Conservation (phyloP, 2,797 vertebrate species). For the Rhinichthys osculus region DNA sequence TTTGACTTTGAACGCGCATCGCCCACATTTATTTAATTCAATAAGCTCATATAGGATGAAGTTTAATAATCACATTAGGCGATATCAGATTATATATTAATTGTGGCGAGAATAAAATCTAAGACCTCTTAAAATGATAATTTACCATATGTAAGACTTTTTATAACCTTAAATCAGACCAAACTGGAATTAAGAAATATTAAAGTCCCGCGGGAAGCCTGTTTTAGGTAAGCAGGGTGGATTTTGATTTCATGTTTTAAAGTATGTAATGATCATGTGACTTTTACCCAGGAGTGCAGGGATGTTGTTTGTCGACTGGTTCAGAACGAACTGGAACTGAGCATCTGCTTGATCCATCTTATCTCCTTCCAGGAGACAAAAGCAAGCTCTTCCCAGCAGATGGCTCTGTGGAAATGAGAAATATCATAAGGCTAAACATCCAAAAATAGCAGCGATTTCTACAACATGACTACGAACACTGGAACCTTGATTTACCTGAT, state of each 20-base stretch:
- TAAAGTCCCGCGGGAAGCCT: not conserved
- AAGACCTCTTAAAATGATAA: not conserved
- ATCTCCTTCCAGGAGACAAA: slow-evolving; percentile 97
- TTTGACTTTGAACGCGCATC: not conserved
- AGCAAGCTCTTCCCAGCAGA: slow-evolving; percentile 97
- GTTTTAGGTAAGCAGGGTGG: no score
- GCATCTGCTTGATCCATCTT: slow-evolving; percentile 99
- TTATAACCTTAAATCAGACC: not conserved
- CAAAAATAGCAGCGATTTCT: not conserved
- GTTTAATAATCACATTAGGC: not conserved
- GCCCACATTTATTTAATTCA: not conserved
- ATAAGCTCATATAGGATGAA: not conserved
- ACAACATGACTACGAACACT: not conserved
- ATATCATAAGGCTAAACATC: not conserved
- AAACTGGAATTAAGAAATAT: not conserved
- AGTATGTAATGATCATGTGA: not conserved
- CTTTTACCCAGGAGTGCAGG: slow-evolving; percentile 90
- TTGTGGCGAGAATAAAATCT: not conserved
- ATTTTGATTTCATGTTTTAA: not conserved
- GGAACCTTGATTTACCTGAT: slow-evolving; percentile 84
- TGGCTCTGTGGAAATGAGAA: slow-evolving; percentile 86
- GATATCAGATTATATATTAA: no score
- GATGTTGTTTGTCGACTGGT: slow-evolving; percentile 99
- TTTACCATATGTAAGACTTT: not conserved
- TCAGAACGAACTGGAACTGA: slow-evolving; percentile 98